Conservation (phyloP, 1,140 invertebrate genomes). For the Rhyzopertha dominica region DNA sequence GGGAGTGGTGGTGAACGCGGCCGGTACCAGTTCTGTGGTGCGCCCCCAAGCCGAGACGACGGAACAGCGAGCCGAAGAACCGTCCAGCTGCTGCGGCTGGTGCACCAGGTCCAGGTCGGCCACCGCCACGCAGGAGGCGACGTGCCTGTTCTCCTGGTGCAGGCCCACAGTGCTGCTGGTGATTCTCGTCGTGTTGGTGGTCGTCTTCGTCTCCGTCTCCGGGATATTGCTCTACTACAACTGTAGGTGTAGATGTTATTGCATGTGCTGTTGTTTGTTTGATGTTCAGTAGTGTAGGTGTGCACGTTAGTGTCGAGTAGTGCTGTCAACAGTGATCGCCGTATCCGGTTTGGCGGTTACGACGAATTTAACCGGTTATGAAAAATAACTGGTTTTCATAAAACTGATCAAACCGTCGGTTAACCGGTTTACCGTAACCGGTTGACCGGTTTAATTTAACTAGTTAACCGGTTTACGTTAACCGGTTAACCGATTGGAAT, state of each 20-base stretch:
- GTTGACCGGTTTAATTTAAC: no score
- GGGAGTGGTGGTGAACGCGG: conserved; percentile 26
- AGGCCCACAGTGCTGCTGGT: conserved; percentile 51
- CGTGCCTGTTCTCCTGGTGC: conserved; percentile 47
- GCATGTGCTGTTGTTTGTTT: conserved; percentile 10
- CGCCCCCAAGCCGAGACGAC: no score
- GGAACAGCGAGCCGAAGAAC: no score
- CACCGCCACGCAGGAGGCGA: conserved; percentile 6
- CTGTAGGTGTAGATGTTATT: conserved; percentile 48
- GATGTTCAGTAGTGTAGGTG: conserved; percentile 10
- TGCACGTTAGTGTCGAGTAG: no score
- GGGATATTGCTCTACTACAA: conserved; percentile 56
- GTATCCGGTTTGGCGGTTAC: no score
- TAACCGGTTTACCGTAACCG: no score
- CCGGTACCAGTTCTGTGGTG: conserved; percentile 21
- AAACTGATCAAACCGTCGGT: no score
- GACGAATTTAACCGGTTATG: no score
- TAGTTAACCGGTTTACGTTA: no score
- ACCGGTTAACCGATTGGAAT: no score
- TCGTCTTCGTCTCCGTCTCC: conserved; percentile 54
- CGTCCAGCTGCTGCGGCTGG: conserved; percentile 21
- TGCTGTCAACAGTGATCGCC: no score
- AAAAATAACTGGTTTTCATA: no score
- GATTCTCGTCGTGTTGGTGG: conserved; percentile 50
- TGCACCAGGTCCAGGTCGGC: conserved; percentile 17